Evolutionary conservation across 2,888 invertebrate genomes (phyloP).

Genomic region (Eristalinus sepulchralis): DNA sequence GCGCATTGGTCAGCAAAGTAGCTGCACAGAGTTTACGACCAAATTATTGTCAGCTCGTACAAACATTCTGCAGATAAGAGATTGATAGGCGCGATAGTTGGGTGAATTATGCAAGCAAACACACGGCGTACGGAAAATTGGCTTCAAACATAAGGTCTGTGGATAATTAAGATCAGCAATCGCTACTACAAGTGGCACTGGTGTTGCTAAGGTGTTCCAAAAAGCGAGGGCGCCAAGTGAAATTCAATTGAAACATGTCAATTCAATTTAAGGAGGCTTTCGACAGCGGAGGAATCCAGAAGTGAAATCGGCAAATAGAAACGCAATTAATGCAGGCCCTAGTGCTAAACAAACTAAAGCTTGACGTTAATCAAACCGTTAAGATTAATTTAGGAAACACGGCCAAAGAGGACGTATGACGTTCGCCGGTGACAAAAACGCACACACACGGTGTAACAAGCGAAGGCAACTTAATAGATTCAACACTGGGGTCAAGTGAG

Average conservation of each 20-base stretch:
- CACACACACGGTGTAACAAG: no score
- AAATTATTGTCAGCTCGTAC: neutral
- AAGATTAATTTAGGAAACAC: neutral
- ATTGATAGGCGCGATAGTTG: neutral
- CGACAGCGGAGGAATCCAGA: neutral
- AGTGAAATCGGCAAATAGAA: neutral
- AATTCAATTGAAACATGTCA: neutral
- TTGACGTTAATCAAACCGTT: neutral
- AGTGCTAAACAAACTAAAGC: neutral
- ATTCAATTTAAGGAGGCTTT: neutral
- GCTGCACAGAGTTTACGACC: neutral
- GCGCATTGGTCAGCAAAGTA: neutral
- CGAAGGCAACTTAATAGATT: neutral
- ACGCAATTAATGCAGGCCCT: neutral
- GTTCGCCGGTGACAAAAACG: neutral
- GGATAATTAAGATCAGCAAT: neutral
- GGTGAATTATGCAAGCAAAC: neutral
- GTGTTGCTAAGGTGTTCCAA: no score
- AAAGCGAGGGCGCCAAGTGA: neutral
- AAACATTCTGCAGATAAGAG: neutral
- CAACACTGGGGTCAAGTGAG: neutral
- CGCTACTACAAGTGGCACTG: no score
- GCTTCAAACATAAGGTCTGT: neutral
- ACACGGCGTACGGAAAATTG: neutral
- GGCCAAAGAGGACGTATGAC: neutral